Base-by-base conservation (phyloP, 2,888 invertebrate genomes). In the Athetis lepigone region DNA sequence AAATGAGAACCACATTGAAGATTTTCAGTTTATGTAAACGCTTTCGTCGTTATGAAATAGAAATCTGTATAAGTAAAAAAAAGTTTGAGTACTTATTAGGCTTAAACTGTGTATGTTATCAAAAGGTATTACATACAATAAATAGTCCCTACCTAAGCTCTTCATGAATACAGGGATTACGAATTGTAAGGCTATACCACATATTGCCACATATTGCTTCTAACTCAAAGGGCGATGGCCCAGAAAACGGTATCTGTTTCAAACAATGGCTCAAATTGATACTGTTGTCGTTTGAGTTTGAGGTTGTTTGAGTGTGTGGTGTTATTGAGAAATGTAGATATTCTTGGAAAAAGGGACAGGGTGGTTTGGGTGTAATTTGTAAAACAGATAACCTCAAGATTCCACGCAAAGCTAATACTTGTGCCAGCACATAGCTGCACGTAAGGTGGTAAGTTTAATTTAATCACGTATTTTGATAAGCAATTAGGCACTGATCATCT, bases 161-260 rank as follows among this genome's bases (percentile, higher is more conserved):
- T 16, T 16, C 25, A 18, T 42, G 33, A 25, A 36, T 42, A 25
- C 19, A 21, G 9, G 23, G 33, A 62, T 64, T 64, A 50, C n/a
- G 18, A 37, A 19, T 19, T 23, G 11, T 18, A 0, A 16, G 5
- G 9, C 8, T 65, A 36, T 6, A 42, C 13, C 18, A 7, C 19
- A 27, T 21, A 8, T 27, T 36, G 5, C 9, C 33, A n/a, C n/a
- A n/a, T n/a, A n/a, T n/a, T n/a, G 11, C 9, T 18, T 21, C 16
- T 2, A 36, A 13, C 11, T 51, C 62, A 65, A 52, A 27, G 36
- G n/a, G 21, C 46, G 13, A 13, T 13, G 33, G 13, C 3, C 1
- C n/a, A 18, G 8, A 13, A 4, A 39, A 45, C 33, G n/a, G 36
- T 36, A 7, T 51, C n/a, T 0, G 3, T 18, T 36, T 2, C 18